Conservation (phyloP, 1,140 invertebrate species). For the Helicoverpa armigera region DNA sequence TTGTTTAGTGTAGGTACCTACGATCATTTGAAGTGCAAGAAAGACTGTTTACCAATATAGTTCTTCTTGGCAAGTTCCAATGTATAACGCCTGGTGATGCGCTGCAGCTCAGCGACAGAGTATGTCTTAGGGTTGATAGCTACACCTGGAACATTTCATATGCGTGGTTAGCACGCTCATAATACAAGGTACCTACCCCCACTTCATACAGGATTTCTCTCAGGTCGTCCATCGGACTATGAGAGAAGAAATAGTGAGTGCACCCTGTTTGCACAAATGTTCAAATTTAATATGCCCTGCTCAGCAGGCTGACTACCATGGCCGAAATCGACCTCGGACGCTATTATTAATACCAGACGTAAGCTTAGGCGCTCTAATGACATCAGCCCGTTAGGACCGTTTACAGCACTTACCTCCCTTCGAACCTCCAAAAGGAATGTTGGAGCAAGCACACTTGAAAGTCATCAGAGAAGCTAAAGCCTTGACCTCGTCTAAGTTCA, state of each 20-base stretch:
- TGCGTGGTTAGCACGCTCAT: no score
- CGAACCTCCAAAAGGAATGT: constrained; percentile 93
- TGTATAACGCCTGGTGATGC: constrained; percentile 94
- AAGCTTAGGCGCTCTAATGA: neutral
- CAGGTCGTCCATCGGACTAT: no score
- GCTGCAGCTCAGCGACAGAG: constrained; percentile 93
- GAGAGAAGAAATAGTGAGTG: no score
- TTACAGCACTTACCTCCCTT: constrained; percentile 90
- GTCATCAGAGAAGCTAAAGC: constrained; percentile 95
- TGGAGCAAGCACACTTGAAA: constrained; percentile 93
- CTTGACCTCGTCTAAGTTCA: constrained; percentile 92
- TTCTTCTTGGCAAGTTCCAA: constrained; percentile 96
- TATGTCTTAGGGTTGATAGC: constrained; percentile 94
- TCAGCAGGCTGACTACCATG: no score
- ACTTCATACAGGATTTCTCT: no score
- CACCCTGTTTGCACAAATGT: no score
- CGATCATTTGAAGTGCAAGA: neutral
- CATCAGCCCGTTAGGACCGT: neutral
- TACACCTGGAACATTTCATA: constrained; percentile 79
- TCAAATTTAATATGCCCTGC: no score
- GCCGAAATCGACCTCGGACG: no score
- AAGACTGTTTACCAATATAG: constrained; percentile 89
- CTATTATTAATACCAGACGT: no score
- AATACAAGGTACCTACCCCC: no score
- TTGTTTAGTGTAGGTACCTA: no score